Evolutionary conservation across 2,113 vertebrate species (phyloP).

Genomic region (Sminthopsis crassicaudata): DNA sequence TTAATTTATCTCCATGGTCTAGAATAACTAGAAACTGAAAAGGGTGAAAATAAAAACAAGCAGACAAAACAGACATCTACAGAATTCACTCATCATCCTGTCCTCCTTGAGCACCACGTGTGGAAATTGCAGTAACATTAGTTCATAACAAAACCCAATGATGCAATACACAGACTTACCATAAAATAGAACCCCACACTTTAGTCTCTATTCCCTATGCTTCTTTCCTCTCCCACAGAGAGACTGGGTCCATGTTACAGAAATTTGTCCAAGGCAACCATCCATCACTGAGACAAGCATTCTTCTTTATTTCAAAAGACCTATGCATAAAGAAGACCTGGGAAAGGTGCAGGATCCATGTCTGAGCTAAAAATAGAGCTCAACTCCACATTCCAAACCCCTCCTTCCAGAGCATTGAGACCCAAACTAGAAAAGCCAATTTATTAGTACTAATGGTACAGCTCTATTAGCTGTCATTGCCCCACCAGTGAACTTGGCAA

Average conservation of each 20-base stretch:
- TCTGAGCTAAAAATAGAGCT: too few relatives aligned
- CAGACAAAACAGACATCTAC: neutral
- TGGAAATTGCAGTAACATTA: neutral
- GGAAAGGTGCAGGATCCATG: too few relatives aligned
- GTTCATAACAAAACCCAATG: neutral
- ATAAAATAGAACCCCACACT: neutral
- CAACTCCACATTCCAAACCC: too few relatives aligned
- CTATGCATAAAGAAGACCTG: neutral
- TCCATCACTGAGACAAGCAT: neutral
- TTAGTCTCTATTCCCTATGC: neutral
- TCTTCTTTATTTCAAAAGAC: neutral
- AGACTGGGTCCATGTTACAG: neutral
- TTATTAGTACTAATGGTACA: too few relatives aligned
- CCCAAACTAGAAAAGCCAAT: too few relatives aligned
- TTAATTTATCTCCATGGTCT: neutral
- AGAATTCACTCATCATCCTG: neutral
- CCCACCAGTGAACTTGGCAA: neutral
- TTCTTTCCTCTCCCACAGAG: neutral
- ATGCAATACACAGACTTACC: neutral
- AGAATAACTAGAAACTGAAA: neutral
- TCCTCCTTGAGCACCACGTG: neutral
- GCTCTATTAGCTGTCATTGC: neutral
- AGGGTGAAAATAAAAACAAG: neutral
- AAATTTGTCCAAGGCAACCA: neutral
- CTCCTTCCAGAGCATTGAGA: neutral